Base-by-base conservation (phyloP, 2,888 invertebrate genomes). In the Callyntrura guangdongensis region DNA sequence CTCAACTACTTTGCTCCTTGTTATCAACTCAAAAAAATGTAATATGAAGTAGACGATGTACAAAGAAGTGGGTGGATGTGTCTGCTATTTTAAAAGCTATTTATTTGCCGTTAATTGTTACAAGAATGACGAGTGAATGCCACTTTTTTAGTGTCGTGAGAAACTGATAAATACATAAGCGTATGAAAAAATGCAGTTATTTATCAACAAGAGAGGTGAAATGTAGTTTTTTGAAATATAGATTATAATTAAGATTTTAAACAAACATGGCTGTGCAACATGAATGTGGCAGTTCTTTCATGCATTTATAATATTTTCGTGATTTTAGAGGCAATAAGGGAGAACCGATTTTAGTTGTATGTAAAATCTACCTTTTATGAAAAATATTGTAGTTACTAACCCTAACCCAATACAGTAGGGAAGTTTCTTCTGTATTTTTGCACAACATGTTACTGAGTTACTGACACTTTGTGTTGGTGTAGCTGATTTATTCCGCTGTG, bases 71-170 rank as follows among this genome's bases (percentile, higher is more conserved):
- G 36, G n/a, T 69, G 17, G 8, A 0, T 47, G 0, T 22, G 22
- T 6, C 12, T 69, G n/a, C 14, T 77, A 77, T 77, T 14, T 22
- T 8, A 49, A 77, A 77, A n/a, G 49, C 9, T 72, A n/a, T 72
- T 77, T 27, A 17, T 56, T 53, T 56, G 69, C 25, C 53, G 69
- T 20, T 84, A 84, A 86, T 74, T 72, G 59, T 74, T 47, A 56
- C 9, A 59, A 6, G 74, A 59, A 59, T 53, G 49, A 87, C 69
- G 20, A 67, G 53, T 14, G 53, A 0, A 36, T 69, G 6, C n/a
- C 22, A n/a, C 20, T 22, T 2, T 27, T 59, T 79, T 87, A 79
- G 45, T 67, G 87, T 36, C 87, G 87, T 87, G 87, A 79, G 87
- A 87, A 81, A 67, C 25, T 79, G 87, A 87, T 87, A 81, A 87